Base-by-base conservation (phyloP, 2,113 vertebrate genomes). In the Myiopsitta monachus region DNA sequence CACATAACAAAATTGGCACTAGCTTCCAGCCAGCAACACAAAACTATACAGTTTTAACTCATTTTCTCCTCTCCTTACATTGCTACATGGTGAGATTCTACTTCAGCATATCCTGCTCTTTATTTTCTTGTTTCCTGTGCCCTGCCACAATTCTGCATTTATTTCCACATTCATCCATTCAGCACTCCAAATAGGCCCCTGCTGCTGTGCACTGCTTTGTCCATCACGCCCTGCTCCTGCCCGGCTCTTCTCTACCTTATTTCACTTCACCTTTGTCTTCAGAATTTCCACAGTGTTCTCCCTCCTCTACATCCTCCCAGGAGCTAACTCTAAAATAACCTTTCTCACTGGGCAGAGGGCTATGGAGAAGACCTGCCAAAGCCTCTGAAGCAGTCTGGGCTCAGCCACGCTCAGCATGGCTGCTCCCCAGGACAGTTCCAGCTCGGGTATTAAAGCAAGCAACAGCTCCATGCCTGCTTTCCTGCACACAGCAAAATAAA, bases 401-500 rank as follows among this genome's bases (percentile, higher is more conserved):
- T 86, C 12, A 51, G 46, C 23, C 1, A 0, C 2, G 14, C 14
- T 36, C 57, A 36, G 57, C n/a, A 59, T 36, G 51, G 24, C 43
- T 55, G 64, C 27, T 77, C 52, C 52, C 44, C 52, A 78, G 2
- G 10, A 52, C 33, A 39, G 22, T 23, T 54, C 22, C 66, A 61
- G 47, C 31, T 78, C 0, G 1, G 47, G 46, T 52, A 24, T 39
- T 62, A 63, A 44, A 82, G 27, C 28, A 79, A 82, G 33, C 39
- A 94, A 83, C 93, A 96, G 87, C 81, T 88, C 77, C 89, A 73
- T 6, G n/a, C 69, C 74, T 96, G 92, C 80, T 94, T 90, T 83
- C 64, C 76, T 80, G n/a, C 61, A n/a, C 72, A 91, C 83, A 91
- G 85, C 57, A 85, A 92, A 96, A 87, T 84, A 95, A 96, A 94